Base-by-base conservation (phyloP, 2,888 invertebrate genomes). In the Erannis defoliaria region DNA sequence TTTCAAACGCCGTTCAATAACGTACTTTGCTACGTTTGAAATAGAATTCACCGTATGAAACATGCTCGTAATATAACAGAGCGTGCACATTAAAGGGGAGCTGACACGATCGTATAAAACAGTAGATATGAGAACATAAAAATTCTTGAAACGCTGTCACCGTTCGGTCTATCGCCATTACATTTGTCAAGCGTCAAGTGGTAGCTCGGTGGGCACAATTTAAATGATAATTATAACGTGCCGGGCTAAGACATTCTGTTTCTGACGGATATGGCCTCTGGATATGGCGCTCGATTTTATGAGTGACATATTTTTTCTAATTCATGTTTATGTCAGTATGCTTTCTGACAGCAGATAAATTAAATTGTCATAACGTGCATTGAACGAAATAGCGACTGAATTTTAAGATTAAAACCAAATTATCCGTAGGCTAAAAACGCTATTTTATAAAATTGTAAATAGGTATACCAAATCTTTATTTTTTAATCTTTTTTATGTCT, bases 101-200 rank as follows among this genome's bases (percentile, higher is more conserved):
- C 78, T 86, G 84, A 86, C 88, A 86, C 73, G 88, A 74, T 85
- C 88, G 79, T 90, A 89, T 90, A 90, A 89, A 90, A 89, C 84
- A 84, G 81, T 90, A 85, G 88, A 90, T 91, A 92, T 90, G 90
- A 89, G 90, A 78, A 82, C 88, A 91, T 91, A 92, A 91, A 92
- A 92, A 92, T 91, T 91, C 90, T 88, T 85, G 79, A 84, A 85
- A 84, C 84, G 88, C 84, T 85, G 87, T 86, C 88, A 85, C 75
- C 82, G 80, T 77, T 81, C 84, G 82, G 84, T 81, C 84, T 86
- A 86, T 86, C 85, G 87, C 85, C 89, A 89, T 90, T 86, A 91
- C 90, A 91, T 92, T 91, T 90, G 91, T 92, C 92, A 91, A 89
- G 85, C 90, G 92, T 91, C 91, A 88, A 82, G 73, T 82, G 77